Evolutionary conservation across 2,888 invertebrate species (phyloP).

Genomic region (Fragum sueziense): DNA sequence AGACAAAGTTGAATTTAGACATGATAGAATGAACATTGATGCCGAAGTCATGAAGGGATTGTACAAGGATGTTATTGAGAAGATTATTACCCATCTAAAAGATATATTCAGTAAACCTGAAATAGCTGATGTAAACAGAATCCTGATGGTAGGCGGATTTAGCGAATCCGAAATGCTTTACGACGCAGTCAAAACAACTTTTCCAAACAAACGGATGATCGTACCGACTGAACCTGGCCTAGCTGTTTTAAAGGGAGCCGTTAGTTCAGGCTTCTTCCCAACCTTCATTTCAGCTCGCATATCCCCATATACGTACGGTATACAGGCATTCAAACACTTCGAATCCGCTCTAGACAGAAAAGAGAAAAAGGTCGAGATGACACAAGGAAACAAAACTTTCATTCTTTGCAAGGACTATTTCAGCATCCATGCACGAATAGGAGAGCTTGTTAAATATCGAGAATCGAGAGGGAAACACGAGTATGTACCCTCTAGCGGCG

Average conservation of each 20-base stretch:
- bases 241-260: constrained; percentile 55
- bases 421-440: constrained; percentile 50
- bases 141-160: constrained; percentile 57
- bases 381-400: not conserved
- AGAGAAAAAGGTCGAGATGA: constrained; percentile 31
- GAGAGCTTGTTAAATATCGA: constrained; percentile 43
- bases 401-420: constrained; percentile 55
- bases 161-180: constrained; percentile 51
- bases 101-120: constrained; percentile 19
- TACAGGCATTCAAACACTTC: constrained; percentile 49
- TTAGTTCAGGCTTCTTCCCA: constrained; percentile 58
- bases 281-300: constrained; percentile 55
- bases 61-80: constrained; percentile 30
- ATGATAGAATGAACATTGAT: constrained; percentile 39
- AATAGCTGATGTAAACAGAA: constrained; percentile 25
- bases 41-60: constrained; percentile 44
- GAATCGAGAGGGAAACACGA: constrained; percentile 50
- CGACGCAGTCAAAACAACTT: constrained; percentile 23
- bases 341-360: constrained; percentile 52
- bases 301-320: constrained; percentile 57
- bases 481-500: constrained; percentile 49
- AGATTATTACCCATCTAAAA: constrained; percentile 31
- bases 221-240: constrained; percentile 52
- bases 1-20: constrained; percentile 26
- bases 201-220: constrained; percentile 32